Percentiles rank a stretch among this genome's conserved stretches.
phyloP scores from a whole-genome alignment of 2,797 vertebrate genomes.

The Menidia menidia region DNA sequence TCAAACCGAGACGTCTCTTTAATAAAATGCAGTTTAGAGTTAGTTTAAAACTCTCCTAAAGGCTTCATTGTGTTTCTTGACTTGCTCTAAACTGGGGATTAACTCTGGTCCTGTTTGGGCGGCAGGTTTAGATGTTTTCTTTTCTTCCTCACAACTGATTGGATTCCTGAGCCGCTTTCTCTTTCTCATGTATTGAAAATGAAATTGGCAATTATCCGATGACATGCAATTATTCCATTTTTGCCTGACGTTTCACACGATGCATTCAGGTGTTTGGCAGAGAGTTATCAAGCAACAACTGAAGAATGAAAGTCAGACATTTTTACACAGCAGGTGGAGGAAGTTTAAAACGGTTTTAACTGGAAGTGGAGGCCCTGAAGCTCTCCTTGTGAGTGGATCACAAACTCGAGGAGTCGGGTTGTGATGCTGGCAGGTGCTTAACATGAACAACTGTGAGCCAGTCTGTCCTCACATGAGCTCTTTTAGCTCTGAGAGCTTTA shows the following conservation, averaged over 20 bases:
- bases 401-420: neutral
- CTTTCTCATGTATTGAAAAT: neutral
- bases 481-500: neutral
- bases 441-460: neutral
- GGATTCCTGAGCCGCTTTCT: too few relatives aligned
- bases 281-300: too few relatives aligned
- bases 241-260: neutral
- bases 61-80: neutral
- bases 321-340: too few relatives aligned
- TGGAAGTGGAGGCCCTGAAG: neutral
- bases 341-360: neutral
- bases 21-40: too few relatives aligned
- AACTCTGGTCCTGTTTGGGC: too few relatives aligned
- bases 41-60: neutral
- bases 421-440: conserved; percentile 2
- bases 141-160: too few relatives aligned
- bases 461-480: neutral
- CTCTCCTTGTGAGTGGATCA: neutral
- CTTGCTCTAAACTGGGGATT: neutral
- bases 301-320: too few relatives aligned
- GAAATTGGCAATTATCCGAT: neutral
- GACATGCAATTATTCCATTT: neutral
- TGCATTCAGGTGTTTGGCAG: too few relatives aligned
- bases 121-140: too few relatives aligned
- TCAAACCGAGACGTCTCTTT: neutral